Conservation (phyloP, 2,113 vertebrate genomes). For the Pseudopodoces humilis region DNA sequence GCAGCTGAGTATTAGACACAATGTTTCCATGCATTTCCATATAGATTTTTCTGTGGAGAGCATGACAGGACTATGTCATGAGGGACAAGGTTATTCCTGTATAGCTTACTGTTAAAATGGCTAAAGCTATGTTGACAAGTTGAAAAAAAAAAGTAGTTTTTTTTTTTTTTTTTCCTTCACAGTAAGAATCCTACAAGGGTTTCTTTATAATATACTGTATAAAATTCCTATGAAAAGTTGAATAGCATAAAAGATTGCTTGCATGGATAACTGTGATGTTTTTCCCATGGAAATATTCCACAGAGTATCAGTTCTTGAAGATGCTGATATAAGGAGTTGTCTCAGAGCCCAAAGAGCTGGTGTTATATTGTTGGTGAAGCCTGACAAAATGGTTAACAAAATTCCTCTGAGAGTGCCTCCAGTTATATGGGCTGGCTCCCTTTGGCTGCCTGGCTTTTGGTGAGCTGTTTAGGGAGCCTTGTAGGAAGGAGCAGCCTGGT, state of each 20-base stretch:
- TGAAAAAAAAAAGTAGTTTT: background rate
- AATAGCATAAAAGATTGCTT: background rate
- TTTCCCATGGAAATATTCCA: background rate
- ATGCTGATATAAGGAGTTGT: background rate
- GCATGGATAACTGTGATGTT: background rate
- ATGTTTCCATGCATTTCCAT: constrained; percentile 8
- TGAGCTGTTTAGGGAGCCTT: background rate
- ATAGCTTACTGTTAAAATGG: background rate
- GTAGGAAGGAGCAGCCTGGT: background rate
- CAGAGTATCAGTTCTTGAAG: background rate
- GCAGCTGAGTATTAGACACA: background rate
- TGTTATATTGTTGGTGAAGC: background rate
- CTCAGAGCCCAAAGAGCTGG: background rate
- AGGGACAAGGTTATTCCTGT: background rate
- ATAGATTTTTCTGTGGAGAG: background rate
- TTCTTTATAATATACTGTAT: background rate
- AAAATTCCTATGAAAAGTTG: background rate
- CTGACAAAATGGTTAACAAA: background rate
- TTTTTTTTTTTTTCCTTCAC: background rate
- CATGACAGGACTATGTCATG: background rate
- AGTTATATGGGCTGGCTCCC: background rate
- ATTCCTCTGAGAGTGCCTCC: background rate
- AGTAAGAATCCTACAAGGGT: background rate
- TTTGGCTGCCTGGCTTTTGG: background rate
- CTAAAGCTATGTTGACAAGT: background rate